Percentiles rank a stretch among this genome's conserved stretches.
Evolutionary conservation across 2,888 invertebrate genomes (phyloP).

Genomic region (Globia sparganii): DNA sequence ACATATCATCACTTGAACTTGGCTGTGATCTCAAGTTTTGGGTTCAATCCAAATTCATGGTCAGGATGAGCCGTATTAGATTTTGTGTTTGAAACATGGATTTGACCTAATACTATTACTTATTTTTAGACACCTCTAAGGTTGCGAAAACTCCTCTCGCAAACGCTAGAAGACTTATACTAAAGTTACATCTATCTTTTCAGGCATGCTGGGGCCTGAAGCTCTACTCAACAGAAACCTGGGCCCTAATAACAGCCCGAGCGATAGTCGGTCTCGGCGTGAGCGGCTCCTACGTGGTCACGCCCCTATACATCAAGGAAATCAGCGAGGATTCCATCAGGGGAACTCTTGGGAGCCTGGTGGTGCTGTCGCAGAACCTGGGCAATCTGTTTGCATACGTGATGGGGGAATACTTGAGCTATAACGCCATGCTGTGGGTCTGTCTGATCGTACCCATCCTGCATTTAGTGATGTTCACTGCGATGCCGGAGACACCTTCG

Average conservation of each 20-base stretch:
- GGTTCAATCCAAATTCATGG: not conserved
- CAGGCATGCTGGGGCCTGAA: conserved; percentile 86
- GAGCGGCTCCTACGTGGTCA: conserved; percentile 86
- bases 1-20: not conserved
- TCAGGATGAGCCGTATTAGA: not conserved
- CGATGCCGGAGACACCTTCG: conserved; percentile 88
- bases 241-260: conserved; percentile 86
- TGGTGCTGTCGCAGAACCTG: conserved; percentile 84
- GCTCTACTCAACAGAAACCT: conserved; percentile 83
- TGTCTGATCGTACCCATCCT: conserved; percentile 83
- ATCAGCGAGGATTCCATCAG: conserved; percentile 86
- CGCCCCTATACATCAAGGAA: conserved; percentile 87
- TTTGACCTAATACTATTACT: not conserved
- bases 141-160: not conserved
- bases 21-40: not conserved
- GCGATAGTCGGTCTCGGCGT: conserved; percentile 85
- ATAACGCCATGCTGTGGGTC: conserved; percentile 83
- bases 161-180: not conserved
- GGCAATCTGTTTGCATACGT: conserved; percentile 84
- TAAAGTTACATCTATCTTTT: conserved; percentile 34
- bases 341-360: conserved; percentile 84
- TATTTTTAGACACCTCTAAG: not conserved
- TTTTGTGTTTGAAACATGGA: not conserved
- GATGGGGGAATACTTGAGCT: conserved; percentile 85
- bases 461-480: conserved; percentile 81